These are phyloP conservation scores for Leptopilina drosophilae DNA, from an alignment of 2,888 invertebrate genomes.

Conservation along the genomic window DNA sequence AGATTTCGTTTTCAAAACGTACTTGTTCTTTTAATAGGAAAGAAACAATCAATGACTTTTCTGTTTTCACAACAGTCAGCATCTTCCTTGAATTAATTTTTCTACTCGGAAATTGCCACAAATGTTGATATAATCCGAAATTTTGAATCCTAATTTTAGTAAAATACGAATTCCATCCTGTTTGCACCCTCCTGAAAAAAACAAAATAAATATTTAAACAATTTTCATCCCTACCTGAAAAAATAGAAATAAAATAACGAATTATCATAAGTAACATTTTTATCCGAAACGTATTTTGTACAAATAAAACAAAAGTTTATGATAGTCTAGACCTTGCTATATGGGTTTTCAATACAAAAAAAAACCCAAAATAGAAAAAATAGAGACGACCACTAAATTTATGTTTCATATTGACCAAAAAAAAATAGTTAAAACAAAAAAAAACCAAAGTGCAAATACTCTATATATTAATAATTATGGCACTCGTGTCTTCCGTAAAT, in stretches of 20 bases:
- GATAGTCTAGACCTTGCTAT: constrained; percentile 41
- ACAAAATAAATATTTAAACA: not conserved
- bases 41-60: too few species aligned
- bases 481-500: constrained; percentile 55
- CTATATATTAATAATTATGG: constrained; percentile 46
- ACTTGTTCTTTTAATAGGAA: too few species aligned
- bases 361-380: constrained; percentile 2
- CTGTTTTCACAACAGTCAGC: too few species aligned
- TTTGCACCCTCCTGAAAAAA: not conserved
- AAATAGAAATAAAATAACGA: not conserved
- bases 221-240: constrained; percentile 2
- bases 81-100: too few species aligned
- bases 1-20: too few species aligned
- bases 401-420: constrained; percentile 52
- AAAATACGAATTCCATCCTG: too few species aligned
- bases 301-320: constrained; percentile 11
- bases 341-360: not conserved
- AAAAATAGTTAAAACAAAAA: constrained; percentile 48
- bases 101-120: too few species aligned
- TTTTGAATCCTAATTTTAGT: too few species aligned
- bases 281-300: constrained; percentile 21
- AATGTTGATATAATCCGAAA: too few species aligned
- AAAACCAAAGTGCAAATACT: constrained; percentile 56
- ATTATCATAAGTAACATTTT: constrained; percentile 13
- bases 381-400: constrained; percentile 44